A percentile compares a stretch with the other conserved stretches of the same genome.
These are phyloP conservation scores for Eubasilissa splendida DNA, from an alignment of 2,888 invertebrate species.

Conservation along the genomic window DNA sequence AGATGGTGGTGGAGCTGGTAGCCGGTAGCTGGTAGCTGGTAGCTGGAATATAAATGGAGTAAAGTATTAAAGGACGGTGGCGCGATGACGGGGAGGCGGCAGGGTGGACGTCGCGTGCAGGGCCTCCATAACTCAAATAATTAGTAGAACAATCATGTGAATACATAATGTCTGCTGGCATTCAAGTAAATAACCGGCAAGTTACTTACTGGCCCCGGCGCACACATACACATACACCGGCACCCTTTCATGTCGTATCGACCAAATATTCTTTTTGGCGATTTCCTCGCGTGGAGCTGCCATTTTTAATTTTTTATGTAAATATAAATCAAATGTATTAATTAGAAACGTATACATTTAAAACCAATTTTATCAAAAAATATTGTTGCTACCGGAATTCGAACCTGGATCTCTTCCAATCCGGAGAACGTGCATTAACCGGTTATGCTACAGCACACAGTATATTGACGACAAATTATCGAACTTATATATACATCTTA, in stretches of 20 bases:
- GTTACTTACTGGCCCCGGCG: constrained; percentile 36
- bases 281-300: constrained; percentile 54
- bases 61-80: constrained; percentile 10
- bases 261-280: constrained; percentile 57
- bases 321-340: constrained; percentile 45
- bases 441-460: too few relatives aligned
- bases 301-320: constrained; percentile 53
- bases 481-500: too few relatives aligned
- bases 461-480: too few relatives aligned
- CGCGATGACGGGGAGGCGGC: neutral
- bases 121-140: constrained; percentile 58
- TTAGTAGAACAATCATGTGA: constrained; percentile 59
- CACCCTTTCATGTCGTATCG: constrained; percentile 56
- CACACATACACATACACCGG: constrained; percentile 8
- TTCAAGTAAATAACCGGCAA: constrained; percentile 57
- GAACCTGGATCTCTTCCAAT: too few relatives aligned
- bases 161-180: constrained; percentile 58
- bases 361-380: too few relatives aligned
- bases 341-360: too few relatives aligned
- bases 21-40: neutral
- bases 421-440: too few relatives aligned
- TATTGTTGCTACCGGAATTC: too few relatives aligned
- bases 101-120: constrained; percentile 48
- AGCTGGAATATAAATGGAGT: constrained; percentile 42
- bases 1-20: constrained; percentile 6